These are phyloP conservation scores for Acronicta alni DNA, from an alignment of 2,888 invertebrate species.

Conservation along the genomic window DNA sequence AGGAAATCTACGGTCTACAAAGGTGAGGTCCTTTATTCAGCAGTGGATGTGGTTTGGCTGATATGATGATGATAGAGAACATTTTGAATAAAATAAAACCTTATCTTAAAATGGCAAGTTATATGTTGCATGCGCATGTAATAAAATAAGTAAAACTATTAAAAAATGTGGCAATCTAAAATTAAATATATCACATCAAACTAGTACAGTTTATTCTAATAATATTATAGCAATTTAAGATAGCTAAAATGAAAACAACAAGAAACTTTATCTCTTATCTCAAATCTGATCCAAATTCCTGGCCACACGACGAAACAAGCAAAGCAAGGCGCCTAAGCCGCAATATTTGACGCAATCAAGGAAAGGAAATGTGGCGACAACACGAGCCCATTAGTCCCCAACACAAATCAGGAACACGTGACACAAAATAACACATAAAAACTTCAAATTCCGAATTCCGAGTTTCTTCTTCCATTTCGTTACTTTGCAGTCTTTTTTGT, in stretches of 20 bases:
- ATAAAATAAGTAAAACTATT: no score
- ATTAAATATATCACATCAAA: no score
- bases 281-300: conserved; percentile 28
- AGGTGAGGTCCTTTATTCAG: background rate
- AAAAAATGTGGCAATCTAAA: no score
- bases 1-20: no score
- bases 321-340: conserved; percentile 63
- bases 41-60: background rate
- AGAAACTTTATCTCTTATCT: conserved; percentile 18
- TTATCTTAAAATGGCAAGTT: no score
- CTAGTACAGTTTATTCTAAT: background rate
- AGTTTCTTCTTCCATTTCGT: conserved; percentile 51
- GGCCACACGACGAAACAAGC: conserved; percentile 45
- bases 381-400: conserved; percentile 76
- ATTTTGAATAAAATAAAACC: no score
- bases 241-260: background rate
- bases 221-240: background rate
- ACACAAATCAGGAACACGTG: conserved; percentile 85
- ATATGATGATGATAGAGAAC: no score
- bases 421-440: conserved; percentile 61
- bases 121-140: no score
- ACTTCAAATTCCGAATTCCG: conserved; percentile 49
- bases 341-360: conserved; percentile 76
- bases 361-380: conserved; percentile 79
- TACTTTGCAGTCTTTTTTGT: conserved; percentile 53